Evolutionary conservation across 2,797 vertebrate species (phyloP).

Genomic region (Luscinia megarhynchos): DNA sequence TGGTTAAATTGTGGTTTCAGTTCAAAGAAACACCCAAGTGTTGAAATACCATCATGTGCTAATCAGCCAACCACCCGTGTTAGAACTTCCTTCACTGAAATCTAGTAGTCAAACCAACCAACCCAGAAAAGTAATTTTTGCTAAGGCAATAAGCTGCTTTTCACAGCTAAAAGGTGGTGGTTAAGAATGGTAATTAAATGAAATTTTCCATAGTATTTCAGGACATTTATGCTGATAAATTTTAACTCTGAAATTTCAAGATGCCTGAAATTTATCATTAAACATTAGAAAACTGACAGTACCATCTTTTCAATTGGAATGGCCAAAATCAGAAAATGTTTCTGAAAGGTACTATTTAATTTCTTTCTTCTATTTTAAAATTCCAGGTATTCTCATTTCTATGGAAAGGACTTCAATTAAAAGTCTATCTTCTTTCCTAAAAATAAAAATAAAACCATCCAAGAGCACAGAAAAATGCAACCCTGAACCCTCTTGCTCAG

Average conservation of each 20-base stretch:
- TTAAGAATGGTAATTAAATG: not conserved
- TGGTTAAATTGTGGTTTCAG: not conserved
- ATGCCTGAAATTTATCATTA: not conserved
- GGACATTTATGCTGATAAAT: not conserved
- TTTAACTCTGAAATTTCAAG: conserved; percentile 6
- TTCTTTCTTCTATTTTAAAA: not conserved
- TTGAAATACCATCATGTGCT: not conserved
- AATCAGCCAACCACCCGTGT: not conserved
- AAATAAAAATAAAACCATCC: not conserved
- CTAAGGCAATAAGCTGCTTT: not conserved
- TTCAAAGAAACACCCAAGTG: not conserved
- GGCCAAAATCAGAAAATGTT: not conserved
- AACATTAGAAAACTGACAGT: not conserved
- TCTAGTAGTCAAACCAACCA: not conserved
- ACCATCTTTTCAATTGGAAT: not conserved
- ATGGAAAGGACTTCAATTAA: not conserved
- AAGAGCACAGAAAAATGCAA: not conserved
- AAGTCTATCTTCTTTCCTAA: not conserved
- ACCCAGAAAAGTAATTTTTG: not conserved
- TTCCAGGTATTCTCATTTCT: not conserved
- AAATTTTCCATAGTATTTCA: not conserved
- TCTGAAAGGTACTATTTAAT: not conserved
- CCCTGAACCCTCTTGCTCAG: not conserved
- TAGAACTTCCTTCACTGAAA: not conserved
- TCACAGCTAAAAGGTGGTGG: not conserved